A percentile compares a stretch with the other conserved stretches of the same genome.
Evolutionary conservation across 2,113 vertebrate species (phyloP).

Genomic region (Scalopus aquaticus): DNA sequence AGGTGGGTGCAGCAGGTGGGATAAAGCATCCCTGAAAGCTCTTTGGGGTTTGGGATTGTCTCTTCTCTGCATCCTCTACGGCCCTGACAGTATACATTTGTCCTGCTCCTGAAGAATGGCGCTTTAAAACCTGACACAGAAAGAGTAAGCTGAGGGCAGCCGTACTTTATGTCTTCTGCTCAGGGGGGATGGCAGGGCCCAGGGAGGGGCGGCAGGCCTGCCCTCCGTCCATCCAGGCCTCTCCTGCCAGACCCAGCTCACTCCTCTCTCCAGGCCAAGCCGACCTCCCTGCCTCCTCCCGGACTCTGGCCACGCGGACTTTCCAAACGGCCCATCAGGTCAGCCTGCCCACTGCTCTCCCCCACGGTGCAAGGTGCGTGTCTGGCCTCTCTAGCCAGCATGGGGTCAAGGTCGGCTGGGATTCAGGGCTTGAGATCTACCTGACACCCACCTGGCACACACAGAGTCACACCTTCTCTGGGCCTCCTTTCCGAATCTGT

Average conservation of each 20-base stretch:
- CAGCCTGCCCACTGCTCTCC: background rate
- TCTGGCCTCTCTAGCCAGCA: background rate
- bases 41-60: background rate
- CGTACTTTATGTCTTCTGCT: background rate
- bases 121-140: background rate
- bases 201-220: background rate
- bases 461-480: background rate
- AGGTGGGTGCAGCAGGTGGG: background rate
- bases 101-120: background rate
- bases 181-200: background rate
- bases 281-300: background rate
- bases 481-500: background rate
- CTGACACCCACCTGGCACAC: too few relatives aligned
- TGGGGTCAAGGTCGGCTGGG: background rate
- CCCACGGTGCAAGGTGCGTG: accelerated
- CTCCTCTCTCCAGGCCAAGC: background rate
- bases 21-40: accelerated
- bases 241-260: background rate
- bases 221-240: background rate
- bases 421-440: background rate
- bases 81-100: background rate
- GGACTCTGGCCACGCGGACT: background rate
- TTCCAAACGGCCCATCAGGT: background rate
- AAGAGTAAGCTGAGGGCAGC: accelerated
- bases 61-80: background rate